Percentiles rank a stretch among this genome's conserved stretches.
These are phyloP conservation scores for Esox masquinongy DNA, from an alignment of 2,797 vertebrate species.

Conservation along the genomic window DNA sequence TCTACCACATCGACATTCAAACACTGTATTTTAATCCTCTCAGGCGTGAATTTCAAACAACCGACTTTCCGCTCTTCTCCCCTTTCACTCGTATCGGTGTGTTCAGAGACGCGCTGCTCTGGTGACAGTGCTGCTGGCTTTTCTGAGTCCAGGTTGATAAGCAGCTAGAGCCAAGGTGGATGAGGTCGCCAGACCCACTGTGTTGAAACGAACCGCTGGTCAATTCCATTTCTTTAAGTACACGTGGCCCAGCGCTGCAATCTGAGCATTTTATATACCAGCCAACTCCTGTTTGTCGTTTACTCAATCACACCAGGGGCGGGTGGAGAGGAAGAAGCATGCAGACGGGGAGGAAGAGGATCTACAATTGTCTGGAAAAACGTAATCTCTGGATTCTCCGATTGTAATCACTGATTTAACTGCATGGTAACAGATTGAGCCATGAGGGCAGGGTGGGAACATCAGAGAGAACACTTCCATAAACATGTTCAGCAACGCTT, in stretches of 20 bases:
- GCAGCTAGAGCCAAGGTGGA: conserved; percentile 43
- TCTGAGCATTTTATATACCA: conserved; percentile 66
- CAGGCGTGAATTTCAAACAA: conserved; percentile 55
- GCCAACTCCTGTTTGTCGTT: conserved; percentile 54
- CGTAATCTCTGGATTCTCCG: conserved; percentile 28
- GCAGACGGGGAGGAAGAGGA: conserved; percentile 16
- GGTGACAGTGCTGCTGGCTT: conserved; percentile 18
- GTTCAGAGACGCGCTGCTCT: conserved; percentile 23
- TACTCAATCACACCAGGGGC: conserved; percentile 36
- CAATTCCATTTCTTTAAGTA: conserved; percentile 74
- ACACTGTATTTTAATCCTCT: conserved; percentile 44
- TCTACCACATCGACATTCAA: conserved; percentile 41
- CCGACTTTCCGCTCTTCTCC: conserved; percentile 6
- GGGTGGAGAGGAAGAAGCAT: conserved; percentile 15
- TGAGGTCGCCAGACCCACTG: conserved; percentile 60
- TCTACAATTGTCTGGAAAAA: conserved; percentile 37
- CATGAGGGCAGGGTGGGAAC: conserved; percentile 3
- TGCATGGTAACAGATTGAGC: conserved; percentile 8
- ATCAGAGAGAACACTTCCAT: conserved; percentile 41
- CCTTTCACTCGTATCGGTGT: conserved; percentile 44
- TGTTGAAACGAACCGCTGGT: conserved; percentile 59
- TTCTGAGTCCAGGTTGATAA: conserved; percentile 65
- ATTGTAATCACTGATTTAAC: conserved; percentile 25
- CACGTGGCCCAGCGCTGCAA: conserved; percentile 56
- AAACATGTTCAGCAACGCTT: conserved; percentile 53